Conservation (phyloP, 2,888 invertebrate genomes). For the Xanthia icteritia region DNA sequence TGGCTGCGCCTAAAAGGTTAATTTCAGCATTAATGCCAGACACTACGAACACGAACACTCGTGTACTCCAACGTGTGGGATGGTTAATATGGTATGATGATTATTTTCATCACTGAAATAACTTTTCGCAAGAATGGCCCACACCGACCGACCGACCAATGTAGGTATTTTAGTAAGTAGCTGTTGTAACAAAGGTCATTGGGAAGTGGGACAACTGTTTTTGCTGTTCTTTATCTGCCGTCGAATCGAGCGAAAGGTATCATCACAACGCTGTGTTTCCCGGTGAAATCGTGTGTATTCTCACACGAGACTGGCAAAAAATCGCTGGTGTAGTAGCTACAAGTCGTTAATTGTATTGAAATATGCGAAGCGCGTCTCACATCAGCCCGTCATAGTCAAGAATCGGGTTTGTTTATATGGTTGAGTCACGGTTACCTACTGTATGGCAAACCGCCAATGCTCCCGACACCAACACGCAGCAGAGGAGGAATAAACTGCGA, state of each 20-base stretch:
- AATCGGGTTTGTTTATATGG: constrained; percentile 74
- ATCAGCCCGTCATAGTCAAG: constrained; percentile 71
- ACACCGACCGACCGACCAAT: constrained; percentile 64
- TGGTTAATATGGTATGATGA: constrained; percentile 31
- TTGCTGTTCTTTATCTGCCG: constrained; percentile 84
- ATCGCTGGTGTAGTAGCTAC: constrained; percentile 73
- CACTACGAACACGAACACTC: constrained; percentile 31
- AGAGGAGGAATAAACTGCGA: constrained; percentile 60
- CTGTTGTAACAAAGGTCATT: constrained; percentile 86
- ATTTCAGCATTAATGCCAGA: too few relatives aligned
- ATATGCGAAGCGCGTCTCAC: constrained; percentile 77
- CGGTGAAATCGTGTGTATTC: constrained; percentile 87
- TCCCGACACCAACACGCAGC: constrained; percentile 70
- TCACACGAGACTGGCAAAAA: constrained; percentile 86
- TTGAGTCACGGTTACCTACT: constrained; percentile 79
- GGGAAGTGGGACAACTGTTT: constrained; percentile 86
- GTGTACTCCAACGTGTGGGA: constrained; percentile 50
- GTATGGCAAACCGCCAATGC: constrained; percentile 84
- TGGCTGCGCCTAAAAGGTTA: too few relatives aligned
- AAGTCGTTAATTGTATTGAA: constrained; percentile 84
- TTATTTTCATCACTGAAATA: constrained; percentile 59
- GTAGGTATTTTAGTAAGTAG: constrained; percentile 73
- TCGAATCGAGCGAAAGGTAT: constrained; percentile 89
- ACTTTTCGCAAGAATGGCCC: constrained; percentile 58
- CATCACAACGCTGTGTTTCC: constrained; percentile 82